Conservation (phyloP, 2,888 invertebrate species). For the Lamellibrachia satsuma region DNA sequence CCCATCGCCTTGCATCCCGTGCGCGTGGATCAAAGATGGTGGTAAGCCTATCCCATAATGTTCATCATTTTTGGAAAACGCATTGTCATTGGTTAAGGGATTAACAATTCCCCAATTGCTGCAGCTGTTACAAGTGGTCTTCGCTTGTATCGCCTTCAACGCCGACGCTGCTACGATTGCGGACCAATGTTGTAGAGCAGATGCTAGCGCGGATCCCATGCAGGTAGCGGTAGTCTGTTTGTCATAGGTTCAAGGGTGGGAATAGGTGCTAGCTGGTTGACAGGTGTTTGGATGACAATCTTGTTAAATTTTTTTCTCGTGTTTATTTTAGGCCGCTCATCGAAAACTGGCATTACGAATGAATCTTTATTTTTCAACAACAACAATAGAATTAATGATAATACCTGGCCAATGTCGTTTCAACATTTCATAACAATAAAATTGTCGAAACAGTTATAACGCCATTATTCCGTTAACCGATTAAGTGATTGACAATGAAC, state of each 20-base stretch:
- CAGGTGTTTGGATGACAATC: too few relatives aligned
- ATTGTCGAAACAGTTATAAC: too few relatives aligned
- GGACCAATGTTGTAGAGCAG: background rate
- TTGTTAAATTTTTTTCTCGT: too few relatives aligned
- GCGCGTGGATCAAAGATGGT: conserved; percentile 54
- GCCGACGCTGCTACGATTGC: background rate
- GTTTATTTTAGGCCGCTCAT: too few relatives aligned
- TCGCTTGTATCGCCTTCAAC: background rate
- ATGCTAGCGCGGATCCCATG: background rate
- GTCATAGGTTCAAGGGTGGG: too few relatives aligned
- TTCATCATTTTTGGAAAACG: conserved; percentile 26
- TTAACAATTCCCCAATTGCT: conserved; percentile 34
- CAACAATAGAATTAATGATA: too few relatives aligned
- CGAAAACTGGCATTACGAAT: too few relatives aligned
- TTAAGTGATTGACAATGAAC: background rate
- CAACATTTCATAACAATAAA: too few relatives aligned
- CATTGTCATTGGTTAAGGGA: conserved; percentile 41
- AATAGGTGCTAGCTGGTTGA: too few relatives aligned
- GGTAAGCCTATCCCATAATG: conserved; percentile 43
- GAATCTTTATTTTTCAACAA: too few relatives aligned
- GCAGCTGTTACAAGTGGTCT: background rate
- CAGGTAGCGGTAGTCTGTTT: background rate
- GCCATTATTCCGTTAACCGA: too few relatives aligned
- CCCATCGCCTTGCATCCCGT: conserved; percentile 23
- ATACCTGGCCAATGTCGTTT: too few relatives aligned